Base-by-base conservation (phyloP, 2,888 invertebrate species). In the Asteroscopus sphinx region DNA sequence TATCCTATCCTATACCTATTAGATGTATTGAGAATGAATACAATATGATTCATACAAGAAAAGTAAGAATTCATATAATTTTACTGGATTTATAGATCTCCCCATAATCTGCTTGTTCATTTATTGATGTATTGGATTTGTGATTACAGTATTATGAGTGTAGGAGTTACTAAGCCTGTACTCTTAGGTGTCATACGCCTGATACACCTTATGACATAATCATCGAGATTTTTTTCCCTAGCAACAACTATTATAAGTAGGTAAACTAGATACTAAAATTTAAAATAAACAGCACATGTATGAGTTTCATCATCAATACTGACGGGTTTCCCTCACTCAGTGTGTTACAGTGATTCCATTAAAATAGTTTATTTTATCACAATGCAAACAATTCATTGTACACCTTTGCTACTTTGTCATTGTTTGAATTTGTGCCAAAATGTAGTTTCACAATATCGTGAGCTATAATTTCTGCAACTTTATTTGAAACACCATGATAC, bases 351-450 rank as follows among this genome's bases (percentile, higher is more conserved):
- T 54, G 49, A 53, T 60, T 57, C 53, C 49, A 69, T 66, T 59
- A 60, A 63, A 68, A 59, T 59, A 35, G 40, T 42, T 48, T n/a
- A 16, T 55, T 47, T 35, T 35, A 40, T 37, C 46, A 35, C 64
- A 72, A 60, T 56, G 49, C 44, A 56, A 66, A 59, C 57, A 56
- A 71, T 69, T 73, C 25, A 61, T 62, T 60, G 42, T 65, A 70
- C 35, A 58, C 42, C 48, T 69, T 60, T 67, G 53, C 12, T 69
- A 71, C 68, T 73, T 62, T 62, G 68, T 59, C 64, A 53, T 59
- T 69, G 61, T 68, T 68, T 78, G 73, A 68, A 62, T 44, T 35
- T 30, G 60, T 64, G 77, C 72, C 79, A 79, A 79, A 53, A 66
- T 47, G 68, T 73, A 69, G 66, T 72, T 62, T 53, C 64, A 58